Base-by-base conservation (phyloP, 1,140 invertebrate genomes). In the Drosophila pseudoobscura region DNA sequence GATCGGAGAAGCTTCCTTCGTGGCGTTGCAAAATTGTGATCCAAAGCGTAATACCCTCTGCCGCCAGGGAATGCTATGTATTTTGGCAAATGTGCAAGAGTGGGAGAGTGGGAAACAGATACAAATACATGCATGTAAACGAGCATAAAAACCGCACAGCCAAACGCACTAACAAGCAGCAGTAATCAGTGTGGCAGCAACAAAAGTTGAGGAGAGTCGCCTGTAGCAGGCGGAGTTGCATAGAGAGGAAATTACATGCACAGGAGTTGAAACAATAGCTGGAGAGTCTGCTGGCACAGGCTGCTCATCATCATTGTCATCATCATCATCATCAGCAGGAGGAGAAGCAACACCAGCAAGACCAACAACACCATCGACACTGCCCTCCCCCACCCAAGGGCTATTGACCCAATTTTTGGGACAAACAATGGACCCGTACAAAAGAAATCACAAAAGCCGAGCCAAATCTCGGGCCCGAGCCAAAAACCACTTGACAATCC, bases 121-220 rank as follows among this genome's bases (percentile, higher is more conserved):
- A 78, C 75, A 64, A 61, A 64, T 61, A 78, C 65, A 78, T 65
- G 64, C 65, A 75, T 75, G 71, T 79, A 79, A 79, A 83, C 66
- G 80, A 83, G 76, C 54, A 63, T 62, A 84, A 85, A 85, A 84
- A 76, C 80, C 80, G 80, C 80, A 85, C 59, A 84, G 80, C 54
- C 80, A 84, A 84, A 84, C 80, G 80, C 80, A 85, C 80, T 84
- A 84, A 84, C 80, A 84, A 84, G 80, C 80, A 71, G 64, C 72
- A 73, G 80, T 84, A 84, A 84, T 84, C 80, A 84, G 80, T 76
- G 80, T 58, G 65, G 61, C 72, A 84, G 78, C 70, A 66, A 57
- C 35, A 47, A 60, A 53, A 70, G 54, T 59, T 47, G 56, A 59
- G 29, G 53, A 41, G 24, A 26, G 35, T 53, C 55, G 55, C 47